A percentile compares a stretch with the other conserved stretches of the same genome.
phyloP scores from a whole-genome alignment of 2,797 vertebrate species.

The Myoxocephalus aenaeus region DNA sequence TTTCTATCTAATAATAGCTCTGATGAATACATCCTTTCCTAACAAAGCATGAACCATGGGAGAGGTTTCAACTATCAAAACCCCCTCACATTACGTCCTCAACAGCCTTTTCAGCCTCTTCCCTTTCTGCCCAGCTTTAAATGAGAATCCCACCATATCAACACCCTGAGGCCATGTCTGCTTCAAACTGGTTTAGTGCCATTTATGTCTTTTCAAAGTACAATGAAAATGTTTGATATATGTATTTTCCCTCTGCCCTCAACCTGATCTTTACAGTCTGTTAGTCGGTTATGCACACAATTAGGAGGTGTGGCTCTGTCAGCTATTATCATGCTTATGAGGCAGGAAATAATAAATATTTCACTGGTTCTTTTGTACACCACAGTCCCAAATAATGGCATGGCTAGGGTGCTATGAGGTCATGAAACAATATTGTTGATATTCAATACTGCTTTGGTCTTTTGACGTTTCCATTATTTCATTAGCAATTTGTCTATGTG shows the following conservation, averaged over 20 bases:
- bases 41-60: neutral
- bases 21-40: constrained; percentile 5
- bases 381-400: constrained; percentile 35
- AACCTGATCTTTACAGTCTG: constrained; percentile 22
- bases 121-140: neutral
- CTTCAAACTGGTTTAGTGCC: constrained; percentile 16
- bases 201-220: constrained; percentile 32
- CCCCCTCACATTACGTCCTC: constrained; percentile 26
- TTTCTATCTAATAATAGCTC: constrained; percentile 4
- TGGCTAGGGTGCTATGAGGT: neutral
- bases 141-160: constrained; percentile 11
- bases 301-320: constrained; percentile 35
- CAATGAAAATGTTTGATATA: constrained; percentile 23
- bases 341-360: constrained; percentile 55
- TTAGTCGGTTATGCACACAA: constrained; percentile 16
- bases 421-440: constrained; percentile 34
- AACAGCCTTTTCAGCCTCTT: constrained; percentile 29
- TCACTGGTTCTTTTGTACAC: constrained; percentile 2
- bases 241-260: constrained; percentile 15
- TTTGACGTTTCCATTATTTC: neutral
- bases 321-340: constrained; percentile 23
- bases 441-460: constrained; percentile 15
- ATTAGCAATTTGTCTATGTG: neutral
- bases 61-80: constrained; percentile 1
- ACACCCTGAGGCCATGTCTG: constrained; percentile 29